Conservation (phyloP, 2,113 vertebrate species). For the Apus apus region DNA sequence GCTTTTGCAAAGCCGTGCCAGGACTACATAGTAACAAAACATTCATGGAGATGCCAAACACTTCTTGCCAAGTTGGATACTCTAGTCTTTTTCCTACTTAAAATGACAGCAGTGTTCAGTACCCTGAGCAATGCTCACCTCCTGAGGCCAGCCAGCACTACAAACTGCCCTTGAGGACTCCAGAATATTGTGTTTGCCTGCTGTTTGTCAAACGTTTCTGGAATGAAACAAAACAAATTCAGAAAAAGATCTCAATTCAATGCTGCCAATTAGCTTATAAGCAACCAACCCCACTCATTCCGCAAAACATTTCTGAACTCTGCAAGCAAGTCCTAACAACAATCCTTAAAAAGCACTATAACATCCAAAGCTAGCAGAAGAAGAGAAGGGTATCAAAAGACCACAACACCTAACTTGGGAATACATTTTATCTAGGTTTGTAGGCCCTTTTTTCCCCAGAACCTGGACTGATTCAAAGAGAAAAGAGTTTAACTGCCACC, state of each 20-base stretch:
- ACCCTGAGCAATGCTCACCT: slow-evolving; percentile 79
- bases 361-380: background rate
- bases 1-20: background rate
- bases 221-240: background rate
- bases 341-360: background rate
- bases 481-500: background rate
- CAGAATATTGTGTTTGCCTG: slow-evolving; percentile 99
- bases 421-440: background rate
- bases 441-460: background rate
- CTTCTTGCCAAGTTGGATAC: background rate
- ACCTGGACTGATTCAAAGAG: background rate
- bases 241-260: background rate
- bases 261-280: background rate
- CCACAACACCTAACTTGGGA: background rate
- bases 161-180: slow-evolving; percentile 98
- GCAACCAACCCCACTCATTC: background rate
- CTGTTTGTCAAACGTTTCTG: slow-evolving; percentile 97
- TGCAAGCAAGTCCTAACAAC: background rate
- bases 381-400: background rate
- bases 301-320: background rate
- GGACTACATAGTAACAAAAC: background rate
- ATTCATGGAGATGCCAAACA: background rate
- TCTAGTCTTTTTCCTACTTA: background rate
- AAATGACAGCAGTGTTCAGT: background rate
- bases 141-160: slow-evolving; percentile 94